Percentiles rank a stretch among this genome's conserved stretches.
phyloP scores from a whole-genome alignment of 1,140 invertebrate genomes.

The Drosophila sturtevanti region DNA sequence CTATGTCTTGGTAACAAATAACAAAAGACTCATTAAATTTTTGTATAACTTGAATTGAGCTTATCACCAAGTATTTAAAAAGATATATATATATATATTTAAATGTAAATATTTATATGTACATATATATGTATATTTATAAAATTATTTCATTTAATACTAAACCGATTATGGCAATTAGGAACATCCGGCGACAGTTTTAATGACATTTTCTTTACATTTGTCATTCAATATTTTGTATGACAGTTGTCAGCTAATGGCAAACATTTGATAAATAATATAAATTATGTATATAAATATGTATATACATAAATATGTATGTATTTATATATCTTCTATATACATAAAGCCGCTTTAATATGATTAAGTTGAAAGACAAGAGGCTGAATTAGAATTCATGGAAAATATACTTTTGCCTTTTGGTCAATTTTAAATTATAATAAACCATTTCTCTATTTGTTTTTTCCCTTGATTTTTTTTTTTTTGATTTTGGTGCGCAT shows the following conservation, averaged over 20 bases:
- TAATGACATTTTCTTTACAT: constrained; percentile 75
- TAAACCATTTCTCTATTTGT: not conserved
- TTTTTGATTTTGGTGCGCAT: not conserved
- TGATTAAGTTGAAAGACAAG: not conserved
- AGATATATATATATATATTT: too few relatives aligned
- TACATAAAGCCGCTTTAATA: too few relatives aligned
- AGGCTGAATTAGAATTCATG: not conserved
- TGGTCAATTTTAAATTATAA: not conserved
- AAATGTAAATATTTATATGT: not conserved
- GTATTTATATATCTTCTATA: too few relatives aligned
- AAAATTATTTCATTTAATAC: not conserved
- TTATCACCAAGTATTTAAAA: too few relatives aligned
- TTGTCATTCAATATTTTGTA: constrained; percentile 71
- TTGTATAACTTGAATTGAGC: too few relatives aligned
- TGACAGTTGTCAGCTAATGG: constrained; percentile 55
- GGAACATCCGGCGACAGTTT: constrained; percentile 52
- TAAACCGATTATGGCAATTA: constrained; percentile 49
- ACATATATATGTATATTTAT: constrained; percentile 15
- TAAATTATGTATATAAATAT: not conserved
- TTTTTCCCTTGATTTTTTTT: constrained; percentile 4
- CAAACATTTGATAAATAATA: constrained; percentile 5
- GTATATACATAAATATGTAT: not conserved
- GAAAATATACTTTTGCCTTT: not conserved
- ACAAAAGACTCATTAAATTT: too few relatives aligned
- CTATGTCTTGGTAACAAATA: too few relatives aligned